Evolutionary conservation across 2,797 vertebrate genomes (phyloP), one percentile per base, ranked within the genome.

Genomic region (Hephaestus fuliginosus): DNA sequence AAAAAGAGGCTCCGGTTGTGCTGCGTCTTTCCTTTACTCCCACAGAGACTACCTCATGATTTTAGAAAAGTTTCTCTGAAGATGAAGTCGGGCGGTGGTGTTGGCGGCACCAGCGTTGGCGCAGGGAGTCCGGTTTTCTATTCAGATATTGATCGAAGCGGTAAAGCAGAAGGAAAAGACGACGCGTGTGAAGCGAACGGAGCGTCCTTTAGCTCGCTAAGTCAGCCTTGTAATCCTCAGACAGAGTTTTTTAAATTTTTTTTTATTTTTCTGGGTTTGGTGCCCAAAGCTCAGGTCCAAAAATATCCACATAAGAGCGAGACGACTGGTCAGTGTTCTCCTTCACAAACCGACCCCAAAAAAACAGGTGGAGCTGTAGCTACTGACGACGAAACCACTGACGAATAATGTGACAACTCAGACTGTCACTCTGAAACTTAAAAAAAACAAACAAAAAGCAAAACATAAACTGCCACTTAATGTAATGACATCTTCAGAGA

Each of bases 1-100:
- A 84, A 76, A 36, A 84, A 70, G 53, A 80, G 56, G 78, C 66
- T 60, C 2, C n/a, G 66, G 52, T 69, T 71, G 81, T 75, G 80
- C 74, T 56, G 80, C 11, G 72, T 74, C 74, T 63, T 79, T 70
- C 53, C 51, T 58, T 43, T 3, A 22, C 57, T 36, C 46, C 58
- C 57, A 49, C 74, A 63, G 70, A 70, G 57, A 74, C 73, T 33
- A 72, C 57, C 72, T 4, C 20, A 0, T 12, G 2, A 13, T 46
- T 33, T 52, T 61, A 74, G 4, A 70, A 85, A 80, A 75, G 28
- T 58, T 61, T 33, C 28, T 71, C 68, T 33, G 22, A 56, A 39
- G 43, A 66, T 41, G 18, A 15, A 25, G 65, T 22, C 1, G 22
- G 56, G 64, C 14, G 18, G 20, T 5, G 36, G 44, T 6, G 52